A percentile compares a stretch with the other conserved stretches of the same genome.
Evolutionary conservation across 2,888 invertebrate species (phyloP).

Genomic region (Cosmopolites sordidus): DNA sequence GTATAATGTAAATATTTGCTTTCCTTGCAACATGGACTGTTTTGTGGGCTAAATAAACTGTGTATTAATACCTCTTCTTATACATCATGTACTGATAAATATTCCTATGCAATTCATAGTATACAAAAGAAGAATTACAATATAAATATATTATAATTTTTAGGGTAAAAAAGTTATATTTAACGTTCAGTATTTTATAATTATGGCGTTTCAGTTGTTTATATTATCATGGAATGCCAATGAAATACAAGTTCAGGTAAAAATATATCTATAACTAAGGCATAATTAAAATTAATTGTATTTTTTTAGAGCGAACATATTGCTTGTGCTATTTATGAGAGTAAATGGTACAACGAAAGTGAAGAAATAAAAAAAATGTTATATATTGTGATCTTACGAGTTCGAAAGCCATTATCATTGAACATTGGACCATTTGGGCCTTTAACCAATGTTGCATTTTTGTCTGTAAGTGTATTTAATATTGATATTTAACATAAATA

Average conservation of each 20-base stretch:
- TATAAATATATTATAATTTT: constrained; percentile 4
- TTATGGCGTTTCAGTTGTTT: constrained; percentile 13
- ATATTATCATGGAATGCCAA: constrained; percentile 17
- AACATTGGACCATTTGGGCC: constrained; percentile 13
- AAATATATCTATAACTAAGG: not conserved
- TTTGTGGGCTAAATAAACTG: too few relatives aligned
- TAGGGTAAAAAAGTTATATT: constrained; percentile 10
- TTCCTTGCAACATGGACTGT: too few relatives aligned
- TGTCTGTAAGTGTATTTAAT: constrained; percentile 10
- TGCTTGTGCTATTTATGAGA: constrained; percentile 8
- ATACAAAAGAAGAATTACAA: too few relatives aligned
- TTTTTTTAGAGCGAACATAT: constrained; percentile 10
- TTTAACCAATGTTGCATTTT: constrained; percentile 10
- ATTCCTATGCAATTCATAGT: too few relatives aligned
- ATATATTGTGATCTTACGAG: not conserved
- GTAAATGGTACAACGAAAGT: constrained; percentile 12
- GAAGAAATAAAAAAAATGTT: constrained; percentile 10
- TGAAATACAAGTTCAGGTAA: constrained; percentile 16
- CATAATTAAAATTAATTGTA: too few relatives aligned
- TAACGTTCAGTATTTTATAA: constrained; percentile 10
- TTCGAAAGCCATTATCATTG: constrained; percentile 7
- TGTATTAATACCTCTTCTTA: not conserved
- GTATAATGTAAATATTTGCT: too few relatives aligned
- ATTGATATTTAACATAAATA: not conserved
- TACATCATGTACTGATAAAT: too few relatives aligned